Evolutionary conservation across 2,113 vertebrate genomes (phyloP).

Genomic region (Herpailurus yagouaroundi): DNA sequence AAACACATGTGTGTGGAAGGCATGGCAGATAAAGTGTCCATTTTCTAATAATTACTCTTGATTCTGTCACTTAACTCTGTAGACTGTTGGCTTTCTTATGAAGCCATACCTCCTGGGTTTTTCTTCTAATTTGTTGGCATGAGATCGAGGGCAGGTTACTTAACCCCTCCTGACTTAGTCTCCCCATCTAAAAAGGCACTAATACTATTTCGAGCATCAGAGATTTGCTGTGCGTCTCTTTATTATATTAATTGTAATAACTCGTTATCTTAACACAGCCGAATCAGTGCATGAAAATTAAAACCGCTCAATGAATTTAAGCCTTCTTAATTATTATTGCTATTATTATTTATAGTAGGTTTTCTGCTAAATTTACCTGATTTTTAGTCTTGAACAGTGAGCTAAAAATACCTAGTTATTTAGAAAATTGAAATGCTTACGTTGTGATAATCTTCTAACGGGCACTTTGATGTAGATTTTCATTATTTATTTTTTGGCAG

Average conservation of each 20-base stretch:
- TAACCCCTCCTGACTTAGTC: background rate
- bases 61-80: background rate
- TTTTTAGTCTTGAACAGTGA: background rate
- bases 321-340: background rate
- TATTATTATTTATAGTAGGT: background rate
- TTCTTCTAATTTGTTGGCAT: background rate
- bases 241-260: background rate
- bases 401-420: background rate
- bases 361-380: background rate
- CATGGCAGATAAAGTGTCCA: background rate
- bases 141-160: background rate
- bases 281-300: background rate
- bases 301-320: background rate
- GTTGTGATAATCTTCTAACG: background rate
- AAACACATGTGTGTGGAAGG: background rate
- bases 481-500: background rate
- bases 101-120: background rate
- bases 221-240: background rate
- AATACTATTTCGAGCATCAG: background rate
- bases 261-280: background rate
- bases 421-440: background rate
- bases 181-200: background rate
- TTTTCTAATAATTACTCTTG: background rate
- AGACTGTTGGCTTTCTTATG: background rate
- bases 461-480: background rate